Percentiles rank a stretch among this genome's conserved stretches.
Conservation (phyloP, 2,888 invertebrate genomes). For the Pheosia tremula region DNA sequence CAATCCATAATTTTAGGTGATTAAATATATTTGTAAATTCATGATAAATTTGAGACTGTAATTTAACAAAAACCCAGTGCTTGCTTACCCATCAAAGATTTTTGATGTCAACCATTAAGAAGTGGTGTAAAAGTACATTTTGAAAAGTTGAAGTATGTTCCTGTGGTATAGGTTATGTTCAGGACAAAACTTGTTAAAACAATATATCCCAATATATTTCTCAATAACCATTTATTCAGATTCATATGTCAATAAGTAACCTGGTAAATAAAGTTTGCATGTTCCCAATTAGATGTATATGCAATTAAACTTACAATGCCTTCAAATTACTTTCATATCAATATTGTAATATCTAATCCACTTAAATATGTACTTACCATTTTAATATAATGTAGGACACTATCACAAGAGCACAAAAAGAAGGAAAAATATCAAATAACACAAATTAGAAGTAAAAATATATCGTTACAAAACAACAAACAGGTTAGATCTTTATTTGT, state of each 20-base stretch:
- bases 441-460: neutral
- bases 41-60: too few species aligned
- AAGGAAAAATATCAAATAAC: constrained; percentile 13
- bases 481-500: constrained; percentile 34
- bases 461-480: constrained; percentile 22
- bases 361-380: neutral
- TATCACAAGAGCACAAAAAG: neutral
- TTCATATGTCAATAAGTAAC: neutral
- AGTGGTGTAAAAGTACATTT: too few species aligned
- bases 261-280: neutral
- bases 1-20: too few species aligned
- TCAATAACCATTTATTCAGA: neutral
- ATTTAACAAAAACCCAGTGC: too few species aligned
- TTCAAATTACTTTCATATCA: neutral
- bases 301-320: neutral
- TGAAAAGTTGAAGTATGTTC: too few species aligned
- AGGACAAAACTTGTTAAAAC: neutral
- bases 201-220: too few species aligned
- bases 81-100: too few species aligned
- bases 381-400: neutral
- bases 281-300: neutral
- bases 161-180: neutral
- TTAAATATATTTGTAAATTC: too few species aligned
- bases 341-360: neutral
- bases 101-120: too few species aligned